Conservation (phyloP, 2,797 vertebrate genomes). For the Thamnophis elegans region DNA sequence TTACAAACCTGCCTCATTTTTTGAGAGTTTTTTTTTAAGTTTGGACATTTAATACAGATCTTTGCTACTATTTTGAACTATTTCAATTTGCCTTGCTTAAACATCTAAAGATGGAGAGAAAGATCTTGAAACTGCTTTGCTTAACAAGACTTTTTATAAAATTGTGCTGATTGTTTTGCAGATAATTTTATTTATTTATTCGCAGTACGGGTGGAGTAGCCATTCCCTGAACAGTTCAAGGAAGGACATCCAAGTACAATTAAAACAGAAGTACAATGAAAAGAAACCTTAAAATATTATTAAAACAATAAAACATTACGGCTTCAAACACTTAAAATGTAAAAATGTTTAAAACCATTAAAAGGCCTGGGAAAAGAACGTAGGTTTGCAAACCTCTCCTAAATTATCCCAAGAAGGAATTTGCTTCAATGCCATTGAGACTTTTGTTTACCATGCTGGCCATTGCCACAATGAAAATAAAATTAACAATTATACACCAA, state of each 20-base stretch:
- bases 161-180: neutral
- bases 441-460: neutral
- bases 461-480: neutral
- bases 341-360: neutral
- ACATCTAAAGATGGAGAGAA: neutral
- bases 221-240: neutral
- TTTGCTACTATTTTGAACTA: neutral
- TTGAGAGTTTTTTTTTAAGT: neutral
- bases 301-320: neutral
- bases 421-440: neutral
- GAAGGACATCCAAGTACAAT: neutral
- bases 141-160: neutral
- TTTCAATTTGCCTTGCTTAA: neutral
- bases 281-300: neutral
- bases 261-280: neutral
- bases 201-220: neutral
- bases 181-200: neutral
- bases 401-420: neutral
- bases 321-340: neutral
- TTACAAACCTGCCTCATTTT: neutral
- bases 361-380: neutral
- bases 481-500: neutral
- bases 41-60: neutral
- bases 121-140: neutral
- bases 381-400: neutral